Percentiles rank a stretch among this genome's conserved stretches.
Conservation (phyloP, 2,888 invertebrate species). For the Cephus nigrinus region DNA sequence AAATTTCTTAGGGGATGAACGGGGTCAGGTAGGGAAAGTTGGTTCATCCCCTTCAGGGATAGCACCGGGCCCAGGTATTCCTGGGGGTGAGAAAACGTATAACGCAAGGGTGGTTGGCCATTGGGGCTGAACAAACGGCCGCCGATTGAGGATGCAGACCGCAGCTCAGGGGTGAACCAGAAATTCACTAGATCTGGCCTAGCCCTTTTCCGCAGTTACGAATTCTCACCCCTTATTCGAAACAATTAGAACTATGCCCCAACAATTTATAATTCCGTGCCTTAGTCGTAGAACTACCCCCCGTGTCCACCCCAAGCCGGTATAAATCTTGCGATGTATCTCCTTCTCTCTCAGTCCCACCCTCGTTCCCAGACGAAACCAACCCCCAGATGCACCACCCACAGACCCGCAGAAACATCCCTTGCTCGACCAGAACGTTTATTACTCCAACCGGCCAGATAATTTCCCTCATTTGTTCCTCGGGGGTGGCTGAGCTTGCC, state of each 20-base stretch:
- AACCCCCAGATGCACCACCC: background rate
- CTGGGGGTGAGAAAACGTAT: background rate
- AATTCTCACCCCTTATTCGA: slow-evolving; percentile 25
- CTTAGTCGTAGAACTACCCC: background rate
- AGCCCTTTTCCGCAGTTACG: background rate
- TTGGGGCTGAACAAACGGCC: slow-evolving; percentile 12
- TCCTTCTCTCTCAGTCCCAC: slow-evolving; percentile 27
- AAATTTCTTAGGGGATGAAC: background rate
- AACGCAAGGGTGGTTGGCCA: background rate
- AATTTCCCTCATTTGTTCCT: slow-evolving; percentile 58
- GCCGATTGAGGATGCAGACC: slow-evolving; percentile 17
- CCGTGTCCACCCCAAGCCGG: background rate
- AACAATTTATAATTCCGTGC: slow-evolving; percentile 59
- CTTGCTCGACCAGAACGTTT: slow-evolving; percentile 48
- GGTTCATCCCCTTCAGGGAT: background rate
- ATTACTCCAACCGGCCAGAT: slow-evolving; percentile 57
- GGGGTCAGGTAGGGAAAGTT: background rate
- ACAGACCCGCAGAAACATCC: background rate
- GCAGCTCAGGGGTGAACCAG: background rate
- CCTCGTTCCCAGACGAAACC: slow-evolving; percentile 2
- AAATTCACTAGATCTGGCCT: background rate
- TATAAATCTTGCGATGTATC: slow-evolving; percentile 15
- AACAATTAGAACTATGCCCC: slow-evolving; percentile 59
- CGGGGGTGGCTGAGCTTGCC: slow-evolving; percentile 9
- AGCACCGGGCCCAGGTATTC: background rate